Evolutionary conservation across 1,140 invertebrate genomes (phyloP), one percentile per base, ranked within the genome.

Genomic region (Leptopilina clavipes): DNA sequence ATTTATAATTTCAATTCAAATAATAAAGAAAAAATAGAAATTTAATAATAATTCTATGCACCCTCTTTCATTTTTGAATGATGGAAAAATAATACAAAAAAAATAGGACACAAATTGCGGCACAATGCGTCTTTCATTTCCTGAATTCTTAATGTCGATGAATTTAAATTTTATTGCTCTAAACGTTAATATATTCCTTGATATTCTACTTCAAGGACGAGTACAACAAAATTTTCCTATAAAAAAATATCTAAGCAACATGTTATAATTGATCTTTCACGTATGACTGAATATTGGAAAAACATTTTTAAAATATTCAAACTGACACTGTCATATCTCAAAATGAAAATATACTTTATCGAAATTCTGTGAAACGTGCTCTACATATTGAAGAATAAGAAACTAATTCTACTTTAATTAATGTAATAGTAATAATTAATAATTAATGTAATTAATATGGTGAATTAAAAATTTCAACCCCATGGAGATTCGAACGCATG

Each of bases 121-220:
- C 14, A 37, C 22, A 65, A 65, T 65, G 59, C 59, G 59, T 65
- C 59, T 65, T 65, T 65, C 12, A 65, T 31, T 65, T 65, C 59
- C 59, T 65, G 59, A 22, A 65, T 65, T 31, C n/a, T 22, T 25
- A 65, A 31, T 65, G 25, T 22, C 14, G 12, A 12, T n/a, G 22
- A 65, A 65, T 65, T 65, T 31, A 22, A 65, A 65, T 65, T 65
- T 65, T 65, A 65, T 65, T 65, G 12, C 59, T 65, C 59, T 65
- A n/a, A 65, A 65, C 59, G 59, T n/a, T 65, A 65, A 65, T 65
- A 22, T 65, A 65, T 65, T 65, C 56, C 22, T 65, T 11, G 11
- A 65, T 65, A 10, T 31, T 65, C 19, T n/a, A 12, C 12, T 31
- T 65, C 59, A 65, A 65, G 59, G 59, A 37, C 59, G n/a, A 25